A percentile compares a stretch with the other conserved stretches of the same genome.
Conservation (phyloP, 2,888 invertebrate genomes). For the Monopis laevigella region DNA sequence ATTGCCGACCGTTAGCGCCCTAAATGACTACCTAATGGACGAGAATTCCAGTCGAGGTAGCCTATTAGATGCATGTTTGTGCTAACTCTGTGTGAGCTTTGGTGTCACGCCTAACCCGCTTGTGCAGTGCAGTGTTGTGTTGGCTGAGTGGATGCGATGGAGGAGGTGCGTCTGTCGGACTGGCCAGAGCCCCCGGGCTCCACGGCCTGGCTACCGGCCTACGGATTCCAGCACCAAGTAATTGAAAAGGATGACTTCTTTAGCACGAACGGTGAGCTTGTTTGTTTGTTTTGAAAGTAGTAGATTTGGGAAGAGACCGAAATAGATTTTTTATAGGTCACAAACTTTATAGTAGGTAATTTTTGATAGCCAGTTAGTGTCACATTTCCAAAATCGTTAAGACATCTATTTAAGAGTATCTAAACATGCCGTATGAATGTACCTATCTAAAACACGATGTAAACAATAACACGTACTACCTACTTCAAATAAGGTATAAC, state of each 20-base stretch:
- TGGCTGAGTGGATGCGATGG: no score
- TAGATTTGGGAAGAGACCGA: no score
- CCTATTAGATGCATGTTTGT: slow-evolving; percentile 57
- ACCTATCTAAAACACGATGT: no score
- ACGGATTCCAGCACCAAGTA: slow-evolving; percentile 77
- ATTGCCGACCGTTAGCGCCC: slow-evolving; percentile 56
- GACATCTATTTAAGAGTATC: no score
- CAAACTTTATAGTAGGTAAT: no score
- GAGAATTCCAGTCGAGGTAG: slow-evolving; percentile 48
- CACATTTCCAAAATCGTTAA: no score
- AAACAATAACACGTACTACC: no score
- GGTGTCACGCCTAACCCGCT: slow-evolving; percentile 17
- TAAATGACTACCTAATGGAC: slow-evolving; percentile 61
- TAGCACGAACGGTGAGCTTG: slow-evolving; percentile 69
- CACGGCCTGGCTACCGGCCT: slow-evolving; percentile 82
- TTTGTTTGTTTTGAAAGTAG: slow-evolving; percentile 4
- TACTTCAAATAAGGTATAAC: no score
- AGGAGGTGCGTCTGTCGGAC: slow-evolving; percentile 73
- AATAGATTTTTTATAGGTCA: no score
- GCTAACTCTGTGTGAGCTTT: slow-evolving; percentile 43
- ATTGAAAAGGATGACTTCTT: slow-evolving; percentile 72
- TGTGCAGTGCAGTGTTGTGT: slow-evolving; percentile 60
- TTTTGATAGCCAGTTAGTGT: no score
- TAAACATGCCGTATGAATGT: no score
- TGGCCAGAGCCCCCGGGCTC: slow-evolving; percentile 76